A percentile compares a stretch with the other conserved stretches of the same genome.
These are phyloP conservation scores for Brachyptera putata DNA, from an alignment of 2,888 invertebrate species.

Conservation along the genomic window DNA sequence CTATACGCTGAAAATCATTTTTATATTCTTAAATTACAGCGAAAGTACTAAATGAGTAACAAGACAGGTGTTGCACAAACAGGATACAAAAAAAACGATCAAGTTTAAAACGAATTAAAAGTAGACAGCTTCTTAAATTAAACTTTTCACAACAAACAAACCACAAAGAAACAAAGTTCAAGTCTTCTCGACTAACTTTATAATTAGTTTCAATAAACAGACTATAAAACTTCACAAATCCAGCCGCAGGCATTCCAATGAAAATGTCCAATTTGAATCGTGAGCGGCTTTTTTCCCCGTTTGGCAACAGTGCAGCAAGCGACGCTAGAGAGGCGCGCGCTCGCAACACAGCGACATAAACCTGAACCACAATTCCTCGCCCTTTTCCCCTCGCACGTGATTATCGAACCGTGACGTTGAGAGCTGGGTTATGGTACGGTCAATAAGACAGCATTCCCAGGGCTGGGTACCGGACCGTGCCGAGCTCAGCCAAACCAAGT, in stretches of 20 bases:
- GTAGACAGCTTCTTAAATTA: no score
- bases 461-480: constrained; percentile 38
- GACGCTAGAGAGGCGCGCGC: constrained; percentile 30
- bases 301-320: constrained; percentile 31
- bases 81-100: no score
- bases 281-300: constrained; percentile 16
- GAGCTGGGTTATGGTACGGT: constrained; percentile 45
- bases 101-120: no score
- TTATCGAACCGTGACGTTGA: constrained; percentile 44
- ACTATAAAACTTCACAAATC: neutral
- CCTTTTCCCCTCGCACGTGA: constrained; percentile 38
- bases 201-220: no score
- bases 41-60: no score
- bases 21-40: no score
- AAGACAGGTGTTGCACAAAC: no score
- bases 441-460: constrained; percentile 46
- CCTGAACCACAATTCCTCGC: constrained; percentile 37
- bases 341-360: constrained; percentile 33
- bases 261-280: constrained; percentile 19
- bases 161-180: no score
- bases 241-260: neutral
- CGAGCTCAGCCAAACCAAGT: constrained; percentile 27
- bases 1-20: no score
- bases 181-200: no score
- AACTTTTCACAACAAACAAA: no score